Base-by-base conservation (phyloP, 2,113 vertebrate genomes). In the Prinia subflava region DNA sequence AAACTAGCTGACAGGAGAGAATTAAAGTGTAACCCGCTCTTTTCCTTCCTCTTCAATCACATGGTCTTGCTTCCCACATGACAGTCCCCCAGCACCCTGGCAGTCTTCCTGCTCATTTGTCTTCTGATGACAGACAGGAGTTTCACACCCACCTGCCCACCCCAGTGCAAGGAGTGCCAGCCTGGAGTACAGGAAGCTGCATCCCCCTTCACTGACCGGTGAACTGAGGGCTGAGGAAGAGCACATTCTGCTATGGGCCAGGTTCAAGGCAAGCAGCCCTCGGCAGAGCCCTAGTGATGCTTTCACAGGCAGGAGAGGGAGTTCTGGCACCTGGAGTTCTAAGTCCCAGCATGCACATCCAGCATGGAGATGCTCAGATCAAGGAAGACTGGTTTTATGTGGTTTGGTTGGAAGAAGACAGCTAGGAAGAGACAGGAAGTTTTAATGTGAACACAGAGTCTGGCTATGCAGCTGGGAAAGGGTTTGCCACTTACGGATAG, bases 51-150 rank as follows among this genome's bases (percentile, higher is more conserved):
- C 60, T 78, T 70, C 49, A 81, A n/a, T 68, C 90, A 75, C 11
- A 1, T 0, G 0, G 49, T 76, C 67, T 47, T 76, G 20, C 79
- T 90, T 90, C 62, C 28, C 44, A 55, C 44, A 22, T 12, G 7
- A 35, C 13, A 6, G 30, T 78, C 1, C 37, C 50, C 20, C 35
- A 30, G 50, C 0, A 0, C 16, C 24, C 20, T 1, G 0, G 20
- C 35, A 30, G 30, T 25, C 20, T 67, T 78, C 49, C 57, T 42
- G 53, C 31, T 53, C 2, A 8, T 25, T 49, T 49, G 10, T 57
- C 24, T 30, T 49, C 24, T 50, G 35, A 57, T 57, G 37, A 37
- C 25, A 37, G 20, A 31, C 46, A 46, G 35, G 21, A 52, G 30
- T 50, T 60, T 28, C 33, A 64, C 47, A 14, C 28, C 55, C 2